Conservation (phyloP, 2,797 vertebrate genomes). For the Leptodactylus fallax region DNA sequence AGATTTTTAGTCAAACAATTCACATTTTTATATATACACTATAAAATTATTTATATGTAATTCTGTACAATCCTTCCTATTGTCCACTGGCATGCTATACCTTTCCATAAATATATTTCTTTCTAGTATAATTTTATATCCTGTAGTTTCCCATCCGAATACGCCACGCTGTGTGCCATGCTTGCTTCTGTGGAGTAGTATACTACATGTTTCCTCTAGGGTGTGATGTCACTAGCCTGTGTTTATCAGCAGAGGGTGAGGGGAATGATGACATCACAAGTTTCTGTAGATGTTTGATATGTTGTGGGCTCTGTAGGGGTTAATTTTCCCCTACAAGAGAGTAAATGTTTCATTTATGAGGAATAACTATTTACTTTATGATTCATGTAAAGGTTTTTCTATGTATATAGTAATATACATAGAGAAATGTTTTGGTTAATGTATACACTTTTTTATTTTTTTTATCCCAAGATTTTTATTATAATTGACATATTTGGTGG, state of each 20-base stretch:
- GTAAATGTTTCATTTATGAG: too few species aligned
- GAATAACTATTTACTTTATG: not conserved
- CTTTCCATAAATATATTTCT: not conserved
- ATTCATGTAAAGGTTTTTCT: not conserved
- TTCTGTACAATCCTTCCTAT: too few species aligned
- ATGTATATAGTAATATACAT: too few species aligned
- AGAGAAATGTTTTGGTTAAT: not conserved
- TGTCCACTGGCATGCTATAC: too few species aligned
- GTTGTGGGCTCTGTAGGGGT: not conserved
- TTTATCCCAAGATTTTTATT: not conserved
- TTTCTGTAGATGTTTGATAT: not conserved
- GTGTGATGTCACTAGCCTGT: constrained; percentile 7
- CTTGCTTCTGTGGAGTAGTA: not conserved
- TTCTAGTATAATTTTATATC: not conserved
- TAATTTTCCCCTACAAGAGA: not conserved
- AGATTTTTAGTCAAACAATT: too few species aligned
- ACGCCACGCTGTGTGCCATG: not conserved
- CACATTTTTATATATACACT: too few species aligned
- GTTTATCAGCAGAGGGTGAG: constrained; percentile 18
- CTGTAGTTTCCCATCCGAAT: not conserved
- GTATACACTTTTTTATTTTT: not conserved
- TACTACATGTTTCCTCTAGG: not conserved
- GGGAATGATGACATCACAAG: constrained; percentile 1
- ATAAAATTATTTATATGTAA: too few species aligned
- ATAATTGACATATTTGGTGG: not conserved